phyloP scores from a whole-genome alignment of 2,888 invertebrate genomes.

The Dasypolia templi region DNA sequence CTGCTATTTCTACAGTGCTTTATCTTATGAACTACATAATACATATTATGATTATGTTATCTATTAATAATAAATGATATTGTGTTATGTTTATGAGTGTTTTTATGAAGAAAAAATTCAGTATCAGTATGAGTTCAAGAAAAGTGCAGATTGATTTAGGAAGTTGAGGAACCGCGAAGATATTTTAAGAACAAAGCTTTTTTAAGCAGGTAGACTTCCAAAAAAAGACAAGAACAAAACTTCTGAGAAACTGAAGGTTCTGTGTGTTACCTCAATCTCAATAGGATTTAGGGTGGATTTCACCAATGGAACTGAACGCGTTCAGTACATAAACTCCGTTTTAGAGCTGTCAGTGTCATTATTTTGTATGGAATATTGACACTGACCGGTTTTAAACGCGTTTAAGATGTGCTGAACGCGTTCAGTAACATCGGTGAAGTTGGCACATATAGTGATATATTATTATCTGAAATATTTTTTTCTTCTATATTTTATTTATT shows the following conservation, averaged over 20 bases:
- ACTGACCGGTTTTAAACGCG: too few species aligned
- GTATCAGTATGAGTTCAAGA: slow-evolving; percentile 52
- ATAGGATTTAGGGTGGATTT: too few species aligned
- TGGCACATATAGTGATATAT: too few species aligned
- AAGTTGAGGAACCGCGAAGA: slow-evolving; percentile 16
- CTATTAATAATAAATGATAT: slow-evolving; percentile 51
- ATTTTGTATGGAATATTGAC: too few species aligned
- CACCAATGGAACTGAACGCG: too few species aligned
- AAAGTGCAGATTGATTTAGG: slow-evolving; percentile 54
- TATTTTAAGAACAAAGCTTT: neutral
- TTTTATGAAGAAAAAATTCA: slow-evolving; percentile 54
- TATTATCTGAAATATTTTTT: neutral
- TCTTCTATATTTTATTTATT: too few species aligned
- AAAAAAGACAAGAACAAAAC: neutral
- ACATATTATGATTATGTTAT: slow-evolving; percentile 35
- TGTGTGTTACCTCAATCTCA: neutral
- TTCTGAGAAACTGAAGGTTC: neutral
- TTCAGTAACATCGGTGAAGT: too few species aligned
- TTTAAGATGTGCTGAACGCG: too few species aligned
- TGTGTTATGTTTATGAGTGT: slow-evolving; percentile 59
- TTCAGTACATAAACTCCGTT: too few species aligned
- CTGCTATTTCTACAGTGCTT: slow-evolving; percentile 59
- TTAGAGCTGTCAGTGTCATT: too few species aligned
- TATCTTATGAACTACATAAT: slow-evolving; percentile 32
- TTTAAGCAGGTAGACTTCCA: slow-evolving; percentile 1